These are phyloP conservation scores for Pteropus rufus DNA, from an alignment of 2,797 vertebrate species.

Conservation along the genomic window DNA sequence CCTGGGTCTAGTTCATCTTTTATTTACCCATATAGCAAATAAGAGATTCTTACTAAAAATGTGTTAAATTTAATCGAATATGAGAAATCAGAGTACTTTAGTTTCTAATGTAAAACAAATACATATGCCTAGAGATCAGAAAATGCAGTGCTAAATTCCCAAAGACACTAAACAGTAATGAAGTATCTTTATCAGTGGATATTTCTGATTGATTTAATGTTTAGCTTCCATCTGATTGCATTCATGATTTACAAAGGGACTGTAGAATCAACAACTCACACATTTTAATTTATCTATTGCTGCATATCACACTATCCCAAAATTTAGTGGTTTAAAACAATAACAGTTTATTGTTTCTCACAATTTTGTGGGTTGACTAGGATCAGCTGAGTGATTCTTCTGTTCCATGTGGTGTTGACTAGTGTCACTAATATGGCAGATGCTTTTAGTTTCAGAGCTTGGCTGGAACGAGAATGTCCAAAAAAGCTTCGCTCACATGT, in stretches of 20 bases:
- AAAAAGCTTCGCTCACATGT: neutral
- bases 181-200: neutral
- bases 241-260: neutral
- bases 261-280: neutral
- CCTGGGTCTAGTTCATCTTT: neutral
- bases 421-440: neutral
- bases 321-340: neutral
- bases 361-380: neutral
- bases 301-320: neutral
- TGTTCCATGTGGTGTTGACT: neutral
- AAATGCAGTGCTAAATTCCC: neutral
- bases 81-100: neutral
- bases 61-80: neutral
- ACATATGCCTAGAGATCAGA: neutral
- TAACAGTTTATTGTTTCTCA: neutral
- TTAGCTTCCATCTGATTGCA: neutral
- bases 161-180: neutral
- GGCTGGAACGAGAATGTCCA: neutral
- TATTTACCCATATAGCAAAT: neutral
- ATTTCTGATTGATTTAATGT: neutral
- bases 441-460: neutral
- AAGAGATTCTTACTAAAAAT: neutral
- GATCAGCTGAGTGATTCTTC: slow-evolving; percentile 3
- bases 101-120: neutral
- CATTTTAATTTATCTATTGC: neutral